These are phyloP conservation scores for Siniperca undulata DNA, from an alignment of 2,797 vertebrate genomes.

Conservation along the genomic window DNA sequence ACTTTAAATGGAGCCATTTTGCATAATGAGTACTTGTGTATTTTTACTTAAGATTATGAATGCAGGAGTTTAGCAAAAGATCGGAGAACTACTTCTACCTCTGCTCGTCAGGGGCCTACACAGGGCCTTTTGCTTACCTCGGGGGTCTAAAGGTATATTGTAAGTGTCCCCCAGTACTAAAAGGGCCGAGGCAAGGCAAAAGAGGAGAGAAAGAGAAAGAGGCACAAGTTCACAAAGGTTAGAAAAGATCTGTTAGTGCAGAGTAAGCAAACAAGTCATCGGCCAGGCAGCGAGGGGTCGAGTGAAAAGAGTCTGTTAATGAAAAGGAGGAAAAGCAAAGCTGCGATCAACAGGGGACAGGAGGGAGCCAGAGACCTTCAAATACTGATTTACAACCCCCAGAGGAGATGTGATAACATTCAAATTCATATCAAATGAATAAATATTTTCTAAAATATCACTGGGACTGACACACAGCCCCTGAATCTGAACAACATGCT, in stretches of 20 bases:
- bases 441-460: background rate
- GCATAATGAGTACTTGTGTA: too few species aligned
- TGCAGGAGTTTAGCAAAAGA: too few species aligned
- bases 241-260: conserved; percentile 87
- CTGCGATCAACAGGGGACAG: background rate
- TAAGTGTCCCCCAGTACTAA: conserved; percentile 99
- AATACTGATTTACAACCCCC: background rate
- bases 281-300: conserved; percentile 62
- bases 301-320: background rate
- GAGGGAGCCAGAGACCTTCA: background rate
- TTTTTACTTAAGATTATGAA: background rate
- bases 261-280: conserved; percentile 77
- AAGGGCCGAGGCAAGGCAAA: conserved; percentile 87
- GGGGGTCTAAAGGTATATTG: conserved; percentile 99
- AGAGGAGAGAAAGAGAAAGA: conserved; percentile 84
- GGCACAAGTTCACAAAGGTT: conserved; percentile 90
- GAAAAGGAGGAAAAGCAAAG: conserved; percentile 11
- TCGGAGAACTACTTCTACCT: background rate
- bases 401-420: background rate
- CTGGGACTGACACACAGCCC: background rate
- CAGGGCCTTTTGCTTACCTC: conserved; percentile 92
- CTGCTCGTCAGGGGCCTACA: conserved; percentile 16
- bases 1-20: too few species aligned
- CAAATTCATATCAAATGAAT: background rate
- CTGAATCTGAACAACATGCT: background rate